Conservation (phyloP, 2,888 invertebrate genomes). For the Desoria tigrina region DNA sequence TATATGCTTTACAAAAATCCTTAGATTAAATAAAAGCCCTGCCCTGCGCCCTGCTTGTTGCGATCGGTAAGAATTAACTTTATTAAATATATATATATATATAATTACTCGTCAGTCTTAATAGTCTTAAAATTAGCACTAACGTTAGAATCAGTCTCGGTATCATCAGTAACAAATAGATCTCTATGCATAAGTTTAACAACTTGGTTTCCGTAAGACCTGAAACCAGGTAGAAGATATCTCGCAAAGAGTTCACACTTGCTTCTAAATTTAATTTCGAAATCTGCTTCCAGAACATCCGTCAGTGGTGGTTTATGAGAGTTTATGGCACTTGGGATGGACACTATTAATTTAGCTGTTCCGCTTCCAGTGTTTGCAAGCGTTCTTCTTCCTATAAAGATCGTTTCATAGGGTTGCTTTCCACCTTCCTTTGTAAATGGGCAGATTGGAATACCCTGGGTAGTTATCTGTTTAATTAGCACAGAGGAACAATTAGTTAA, state of each 20-base stretch:
- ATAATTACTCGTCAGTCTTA: no score
- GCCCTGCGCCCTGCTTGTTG: no score
- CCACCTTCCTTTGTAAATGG: constrained; percentile 66
- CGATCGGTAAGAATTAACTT: no score
- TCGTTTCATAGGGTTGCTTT: constrained; percentile 86
- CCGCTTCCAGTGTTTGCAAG: background rate
- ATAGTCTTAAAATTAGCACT: no score
- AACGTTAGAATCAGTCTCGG: no score
- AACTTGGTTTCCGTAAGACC: constrained; percentile 85
- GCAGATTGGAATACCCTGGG: constrained; percentile 68
- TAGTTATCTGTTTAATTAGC: constrained; percentile 68
- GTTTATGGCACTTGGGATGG: constrained; percentile 87
- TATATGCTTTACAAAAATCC: no score
- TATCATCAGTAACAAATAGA: background rate
- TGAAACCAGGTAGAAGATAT: constrained; percentile 80
- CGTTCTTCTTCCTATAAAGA: constrained; percentile 64
- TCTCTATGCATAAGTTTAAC: constrained; percentile 60
- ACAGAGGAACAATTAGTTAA: no score
- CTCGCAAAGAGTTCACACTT: constrained; percentile 90
- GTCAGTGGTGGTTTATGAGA: constrained; percentile 91
- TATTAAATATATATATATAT: no score
- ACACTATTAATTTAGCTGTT: constrained; percentile 66
- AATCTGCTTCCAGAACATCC: constrained; percentile 37
- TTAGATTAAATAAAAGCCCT: no score
- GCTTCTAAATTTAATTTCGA: constrained; percentile 54